Evolutionary conservation across 2,797 vertebrate species (phyloP).

Genomic region (Microcaecilia unicolor): DNA sequence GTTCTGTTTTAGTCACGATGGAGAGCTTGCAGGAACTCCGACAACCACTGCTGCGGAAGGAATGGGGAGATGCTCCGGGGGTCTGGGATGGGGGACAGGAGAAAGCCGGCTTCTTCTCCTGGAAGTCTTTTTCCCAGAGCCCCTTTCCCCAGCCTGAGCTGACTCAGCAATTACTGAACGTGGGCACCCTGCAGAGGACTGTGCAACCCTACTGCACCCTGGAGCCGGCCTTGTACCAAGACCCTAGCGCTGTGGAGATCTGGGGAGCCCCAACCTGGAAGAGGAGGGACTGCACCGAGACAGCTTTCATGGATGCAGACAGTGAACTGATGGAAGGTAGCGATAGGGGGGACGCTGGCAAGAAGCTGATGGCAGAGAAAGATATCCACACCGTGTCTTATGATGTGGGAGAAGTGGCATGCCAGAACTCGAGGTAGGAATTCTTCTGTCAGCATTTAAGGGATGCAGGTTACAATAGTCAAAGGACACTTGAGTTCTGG

Average conservation of each 20-base stretch:
- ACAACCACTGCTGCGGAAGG: constrained; percentile 61
- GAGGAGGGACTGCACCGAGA: constrained; percentile 70
- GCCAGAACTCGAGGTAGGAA: constrained; percentile 13
- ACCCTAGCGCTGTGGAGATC: constrained; percentile 53
- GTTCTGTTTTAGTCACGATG: too few species aligned
- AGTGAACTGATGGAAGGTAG: constrained; percentile 51
- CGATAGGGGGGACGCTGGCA: constrained; percentile 47
- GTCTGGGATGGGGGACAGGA: not conserved
- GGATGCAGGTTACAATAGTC: too few species aligned
- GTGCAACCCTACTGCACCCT: constrained; percentile 33
- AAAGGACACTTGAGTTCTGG: too few species aligned
- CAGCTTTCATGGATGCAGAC: constrained; percentile 68
- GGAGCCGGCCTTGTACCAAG: constrained; percentile 46
- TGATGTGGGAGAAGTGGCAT: constrained; percentile 62
- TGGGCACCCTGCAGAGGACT: constrained; percentile 56
- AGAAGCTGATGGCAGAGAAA: constrained; percentile 58
- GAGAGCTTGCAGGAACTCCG: constrained; percentile 69
- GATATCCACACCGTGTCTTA: constrained; percentile 64
- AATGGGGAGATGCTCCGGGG: not conserved
- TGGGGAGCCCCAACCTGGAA: constrained; percentile 46
- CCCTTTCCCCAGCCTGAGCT: constrained; percentile 53
- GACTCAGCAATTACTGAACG: constrained; percentile 62
- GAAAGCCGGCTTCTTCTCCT: not conserved
- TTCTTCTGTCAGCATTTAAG: too few species aligned
- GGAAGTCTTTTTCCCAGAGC: constrained; percentile 35